Evolutionary conservation across 2,888 invertebrate species (phyloP).

Genomic region (Pasiphila rectangulata): DNA sequence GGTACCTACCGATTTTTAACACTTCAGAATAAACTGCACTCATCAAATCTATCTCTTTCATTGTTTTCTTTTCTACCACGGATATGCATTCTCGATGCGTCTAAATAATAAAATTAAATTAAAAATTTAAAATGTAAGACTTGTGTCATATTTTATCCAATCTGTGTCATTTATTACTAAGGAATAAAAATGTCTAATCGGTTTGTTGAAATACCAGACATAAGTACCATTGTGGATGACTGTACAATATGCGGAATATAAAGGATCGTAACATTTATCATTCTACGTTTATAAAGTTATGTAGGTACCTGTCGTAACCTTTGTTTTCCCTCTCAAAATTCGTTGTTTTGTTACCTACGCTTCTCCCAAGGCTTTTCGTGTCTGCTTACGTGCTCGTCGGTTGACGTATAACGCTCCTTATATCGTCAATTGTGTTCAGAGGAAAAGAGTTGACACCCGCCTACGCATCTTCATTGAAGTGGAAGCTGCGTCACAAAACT

Average conservation of each 20-base stretch:
- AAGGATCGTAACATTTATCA: background rate
- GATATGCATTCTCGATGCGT: too few species aligned
- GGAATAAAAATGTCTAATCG: too few species aligned
- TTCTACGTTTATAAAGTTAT: background rate
- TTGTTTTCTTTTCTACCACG: too few species aligned
- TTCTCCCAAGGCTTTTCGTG: conserved; percentile 43
- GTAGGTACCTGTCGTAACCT: background rate
- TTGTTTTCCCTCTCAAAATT: background rate
- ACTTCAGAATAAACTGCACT: too few species aligned
- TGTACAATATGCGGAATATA: background rate
- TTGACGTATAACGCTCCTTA: conserved; percentile 58
- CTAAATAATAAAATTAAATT: too few species aligned
- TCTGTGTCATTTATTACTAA: too few species aligned
- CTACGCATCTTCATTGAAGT: conserved; percentile 70
- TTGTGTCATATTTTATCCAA: too few species aligned
- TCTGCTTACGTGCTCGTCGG: conserved; percentile 45
- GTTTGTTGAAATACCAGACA: too few species aligned
- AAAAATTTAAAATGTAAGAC: too few species aligned
- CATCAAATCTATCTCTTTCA: too few species aligned
- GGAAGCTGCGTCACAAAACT: conserved; percentile 52
- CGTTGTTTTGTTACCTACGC: conserved; percentile 10
- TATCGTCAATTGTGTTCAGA: conserved; percentile 58
- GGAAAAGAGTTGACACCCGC: conserved; percentile 72
- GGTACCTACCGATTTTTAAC: too few species aligned
- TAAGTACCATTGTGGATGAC: too few species aligned